phyloP scores from a whole-genome alignment of 2,888 invertebrate genomes.

The Gastracanthus pulcherrimus region DNA sequence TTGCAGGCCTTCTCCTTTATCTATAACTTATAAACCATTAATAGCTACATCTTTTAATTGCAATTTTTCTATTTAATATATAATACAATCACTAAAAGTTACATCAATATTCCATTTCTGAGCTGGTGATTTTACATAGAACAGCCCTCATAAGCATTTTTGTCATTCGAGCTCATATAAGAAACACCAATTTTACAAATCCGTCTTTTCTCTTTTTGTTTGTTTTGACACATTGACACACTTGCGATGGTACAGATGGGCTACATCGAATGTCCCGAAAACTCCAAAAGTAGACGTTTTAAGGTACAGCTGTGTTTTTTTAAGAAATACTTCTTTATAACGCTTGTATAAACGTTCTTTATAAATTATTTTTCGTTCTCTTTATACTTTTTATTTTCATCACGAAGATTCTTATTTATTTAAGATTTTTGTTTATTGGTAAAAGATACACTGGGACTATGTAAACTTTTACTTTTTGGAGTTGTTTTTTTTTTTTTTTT shows the following conservation, averaged over 20 bases:
- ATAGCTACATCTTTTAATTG: too few relatives aligned
- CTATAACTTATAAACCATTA: too few relatives aligned
- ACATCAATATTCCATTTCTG: not conserved
- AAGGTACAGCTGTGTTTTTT: constrained; percentile 57
- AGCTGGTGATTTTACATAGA: constrained; percentile 20
- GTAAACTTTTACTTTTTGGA: constrained; percentile 59
- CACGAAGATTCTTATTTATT: constrained; percentile 1
- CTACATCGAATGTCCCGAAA: constrained; percentile 52
- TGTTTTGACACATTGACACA: constrained; percentile 52
- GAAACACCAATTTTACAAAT: constrained; percentile 53
- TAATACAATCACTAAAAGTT: too few relatives aligned
- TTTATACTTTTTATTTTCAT: constrained; percentile 31
- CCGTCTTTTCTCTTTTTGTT: constrained; percentile 54
- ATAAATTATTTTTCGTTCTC: constrained; percentile 41
- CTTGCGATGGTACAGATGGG: constrained; percentile 56
- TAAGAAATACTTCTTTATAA: constrained; percentile 45
- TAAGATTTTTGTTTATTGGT: constrained; percentile 43
- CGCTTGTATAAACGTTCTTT: constrained; percentile 47
- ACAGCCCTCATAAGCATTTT: constrained; percentile 26
- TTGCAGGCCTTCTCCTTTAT: too few relatives aligned
- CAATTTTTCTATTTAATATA: too few relatives aligned
- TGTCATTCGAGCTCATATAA: constrained; percentile 29
- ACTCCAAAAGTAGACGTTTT: constrained; percentile 60
- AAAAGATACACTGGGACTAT: constrained; percentile 54
- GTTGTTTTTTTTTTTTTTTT: constrained; percentile 12